Percentiles rank a stretch among this genome's conserved stretches.
Evolutionary conservation across 2,888 invertebrate genomes (phyloP).

Genomic region (Rhagonycha fulva): DNA sequence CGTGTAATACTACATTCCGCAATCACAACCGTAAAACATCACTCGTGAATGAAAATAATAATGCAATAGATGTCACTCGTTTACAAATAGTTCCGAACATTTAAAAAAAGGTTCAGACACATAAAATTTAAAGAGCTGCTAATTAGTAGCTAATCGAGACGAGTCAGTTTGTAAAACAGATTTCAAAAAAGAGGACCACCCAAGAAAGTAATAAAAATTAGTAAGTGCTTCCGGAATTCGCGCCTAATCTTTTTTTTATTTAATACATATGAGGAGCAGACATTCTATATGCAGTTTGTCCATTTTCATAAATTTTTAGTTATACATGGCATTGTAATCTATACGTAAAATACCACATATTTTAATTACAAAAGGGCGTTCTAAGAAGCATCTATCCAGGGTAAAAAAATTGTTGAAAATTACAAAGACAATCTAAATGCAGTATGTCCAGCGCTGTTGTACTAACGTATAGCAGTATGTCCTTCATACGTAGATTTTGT

Average conservation of each 20-base stretch:
- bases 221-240: not conserved
- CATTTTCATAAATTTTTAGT: no score
- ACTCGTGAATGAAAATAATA: slow-evolving; percentile 55
- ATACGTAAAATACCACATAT: no score
- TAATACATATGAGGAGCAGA: no score
- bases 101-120: not conserved
- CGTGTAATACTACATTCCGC: slow-evolving; percentile 52
- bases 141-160: not conserved
- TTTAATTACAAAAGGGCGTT: no score
- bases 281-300: no score
- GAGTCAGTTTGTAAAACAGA: not conserved
- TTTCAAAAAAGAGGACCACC: not conserved
- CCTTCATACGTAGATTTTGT: no score
- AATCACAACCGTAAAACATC: slow-evolving; percentile 50
- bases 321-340: no score
- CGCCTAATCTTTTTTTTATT: not conserved
- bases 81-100: slow-evolving; percentile 36
- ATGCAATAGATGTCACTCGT: slow-evolving; percentile 44
- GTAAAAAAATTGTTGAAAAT: no score
- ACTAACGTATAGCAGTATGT: no score
- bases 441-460: no score
- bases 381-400: no score
- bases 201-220: not conserved
- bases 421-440: no score
- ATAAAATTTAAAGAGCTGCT: not conserved